Base-by-base conservation (phyloP, 2,797 vertebrate genomes). In the Lepus oiostolus region DNA sequence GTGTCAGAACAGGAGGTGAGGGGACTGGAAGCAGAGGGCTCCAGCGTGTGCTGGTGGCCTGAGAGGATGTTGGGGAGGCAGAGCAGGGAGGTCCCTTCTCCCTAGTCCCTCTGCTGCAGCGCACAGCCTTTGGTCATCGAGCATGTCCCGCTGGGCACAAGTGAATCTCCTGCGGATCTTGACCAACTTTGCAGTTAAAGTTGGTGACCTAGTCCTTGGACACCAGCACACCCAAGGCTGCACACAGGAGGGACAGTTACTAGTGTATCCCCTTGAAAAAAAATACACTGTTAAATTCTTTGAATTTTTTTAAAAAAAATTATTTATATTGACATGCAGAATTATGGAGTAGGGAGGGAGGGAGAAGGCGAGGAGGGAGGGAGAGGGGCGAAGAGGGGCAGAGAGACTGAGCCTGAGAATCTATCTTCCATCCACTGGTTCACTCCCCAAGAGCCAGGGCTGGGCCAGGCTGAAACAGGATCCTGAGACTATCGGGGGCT, bases 61-160 rank as follows among this genome's bases (percentile, higher is more conserved):
- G 24, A 83, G 71, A 38, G 47, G 16, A 32, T 16, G 16, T 42
- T 7, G 12, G 5, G 79, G 24, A 7, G n/a, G 35, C 7, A 4
- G 32, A 47, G 62, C 30, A 21, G 10, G n/a, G 7, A 26, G n/a
- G 2, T 47, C 26, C 28, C 63, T 26, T 35, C 22, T 54, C 1
- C 21, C 8, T 47, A 26, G 1, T 28, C 10, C 12, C 21, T 68
- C 71, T 87, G 54, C 67, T 72, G 5, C 17, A 1, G n/a, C 16
- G 14, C 28, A 17, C 1, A 19, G n/a, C 6, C 16, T 81, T 85
- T 35, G 35, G 35, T 60, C 32, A 17, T n/a, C 77, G 65, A 38
- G 38, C 2, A 4, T 5, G 28, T 6, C 3, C 13, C 4, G 3
- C 0, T 10, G 26, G 30, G 9, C 8, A 47, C 80, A 12, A 28